Percentiles rank a stretch among this genome's conserved stretches.
Evolutionary conservation across 2,888 invertebrate genomes (phyloP).

Genomic region (Calephelis perditalis): DNA sequence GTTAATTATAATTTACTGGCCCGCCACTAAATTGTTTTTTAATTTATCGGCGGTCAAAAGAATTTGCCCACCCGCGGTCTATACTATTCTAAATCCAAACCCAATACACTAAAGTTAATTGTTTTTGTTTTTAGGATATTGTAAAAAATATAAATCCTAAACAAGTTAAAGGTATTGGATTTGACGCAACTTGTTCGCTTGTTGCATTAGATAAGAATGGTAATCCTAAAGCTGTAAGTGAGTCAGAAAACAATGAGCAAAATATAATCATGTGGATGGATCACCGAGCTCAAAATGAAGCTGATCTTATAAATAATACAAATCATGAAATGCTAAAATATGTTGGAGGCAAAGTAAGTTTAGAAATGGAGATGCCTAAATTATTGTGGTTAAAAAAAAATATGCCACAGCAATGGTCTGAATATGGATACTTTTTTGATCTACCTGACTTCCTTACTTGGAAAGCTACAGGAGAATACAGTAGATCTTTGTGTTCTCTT

Average conservation of each 20-base stretch:
- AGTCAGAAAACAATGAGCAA: constrained; percentile 81
- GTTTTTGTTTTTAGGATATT: constrained; percentile 74
- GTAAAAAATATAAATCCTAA: constrained; percentile 67
- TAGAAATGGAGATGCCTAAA: constrained; percentile 99
- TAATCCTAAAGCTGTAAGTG: constrained; percentile 84
- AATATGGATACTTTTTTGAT: constrained; percentile 89
- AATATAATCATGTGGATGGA: constrained; percentile 97
- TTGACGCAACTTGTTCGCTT: constrained; percentile 97
- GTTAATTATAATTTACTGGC: too few species aligned
- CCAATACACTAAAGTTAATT: neutral
- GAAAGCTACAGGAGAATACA: constrained; percentile 88
- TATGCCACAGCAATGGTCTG: constrained; percentile 82
- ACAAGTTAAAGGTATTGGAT: constrained; percentile 90
- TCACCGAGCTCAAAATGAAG: constrained; percentile 89
- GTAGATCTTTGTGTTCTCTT: constrained; percentile 92
- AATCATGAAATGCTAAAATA: constrained; percentile 87
- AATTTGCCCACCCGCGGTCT: too few species aligned
- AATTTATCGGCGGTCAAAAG: too few species aligned
- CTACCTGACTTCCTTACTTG: constrained; percentile 96
- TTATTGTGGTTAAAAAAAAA: constrained; percentile 93
- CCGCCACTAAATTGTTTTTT: too few species aligned
- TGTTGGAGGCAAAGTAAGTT: constrained; percentile 94
- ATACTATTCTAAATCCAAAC: neutral
- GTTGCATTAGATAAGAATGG: constrained; percentile 86
- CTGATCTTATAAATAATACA: constrained; percentile 86